Evolutionary conservation across 2,797 vertebrate species (phyloP), one percentile per base, ranked within the genome.

Genomic region (Sarcoramphus papa): DNA sequence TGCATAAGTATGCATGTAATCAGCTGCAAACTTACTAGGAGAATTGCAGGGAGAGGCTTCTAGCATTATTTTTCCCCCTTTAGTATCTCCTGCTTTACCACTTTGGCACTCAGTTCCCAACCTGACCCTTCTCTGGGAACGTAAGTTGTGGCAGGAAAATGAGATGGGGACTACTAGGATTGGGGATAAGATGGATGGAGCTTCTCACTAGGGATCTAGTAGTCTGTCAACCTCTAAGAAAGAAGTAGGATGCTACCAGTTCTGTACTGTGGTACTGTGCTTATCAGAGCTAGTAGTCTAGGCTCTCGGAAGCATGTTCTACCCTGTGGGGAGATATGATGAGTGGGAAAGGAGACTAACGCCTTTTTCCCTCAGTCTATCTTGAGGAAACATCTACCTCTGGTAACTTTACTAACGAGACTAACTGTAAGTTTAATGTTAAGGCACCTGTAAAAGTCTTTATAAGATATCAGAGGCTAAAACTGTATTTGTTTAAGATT

Each of bases 301-400:
- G 45, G 43, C 33, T 65, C 56, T 51, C n/a, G 40, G 80, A 63
- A 78, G n/a, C 1, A 0, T 48, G 33, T 67, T 73, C 31, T 56
- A 18, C 72, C 69, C 73, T 86, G 45, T 76, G 88, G 60, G 51
- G 45, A 64, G 48, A 16, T 18, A 50, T 0, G 19, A 47, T 37
- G 48, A 74, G n/a, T 5, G 10, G 56, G 56, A 82, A 85, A 82
- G 84, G 86, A 94, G n/a, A 67, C 51, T 68, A 72, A 68, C 30
- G 50, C 21, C 21, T 64, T 88, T 41, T 35, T 31, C 20, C 47
- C 67, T 93, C 51, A n/a, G 35, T 79, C 75, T 88, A 4, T 77
- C 57, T 88, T 77, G 79, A 70, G 92, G 78, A 83, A 88, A 53
- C 69, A 75, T 78, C 96, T 97, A 96, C 96, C 96, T 97, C 96